Percentiles rank a stretch among this genome's conserved stretches.
phyloP scores from a whole-genome alignment of 2,797 vertebrate species.

The Momotus momota region DNA sequence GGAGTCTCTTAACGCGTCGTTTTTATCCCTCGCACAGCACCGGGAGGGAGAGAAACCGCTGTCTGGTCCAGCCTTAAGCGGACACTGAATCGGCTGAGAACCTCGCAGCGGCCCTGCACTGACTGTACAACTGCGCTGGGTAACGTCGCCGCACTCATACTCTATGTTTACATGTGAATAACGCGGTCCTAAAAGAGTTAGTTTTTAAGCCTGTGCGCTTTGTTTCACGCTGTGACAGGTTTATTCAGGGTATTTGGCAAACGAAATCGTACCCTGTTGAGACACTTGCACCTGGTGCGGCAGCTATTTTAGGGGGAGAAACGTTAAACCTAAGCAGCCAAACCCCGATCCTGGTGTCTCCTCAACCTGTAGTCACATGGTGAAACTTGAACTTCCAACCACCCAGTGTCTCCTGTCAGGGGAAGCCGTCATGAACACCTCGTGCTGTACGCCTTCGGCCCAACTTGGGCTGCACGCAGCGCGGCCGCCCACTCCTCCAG shows the following conservation, averaged over 20 bases:
- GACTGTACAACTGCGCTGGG: not conserved
- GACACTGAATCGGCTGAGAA: conserved; percentile 9
- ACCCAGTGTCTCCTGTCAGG: conserved; percentile 72
- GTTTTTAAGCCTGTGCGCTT: conserved; percentile 64
- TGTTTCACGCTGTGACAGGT: conserved; percentile 56
- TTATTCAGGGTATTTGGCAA: conserved; percentile 75
- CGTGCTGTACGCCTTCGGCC: conserved; percentile 13
- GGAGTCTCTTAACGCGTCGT: not conserved
- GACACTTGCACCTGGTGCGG: conserved; percentile 82
- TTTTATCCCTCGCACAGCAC: conserved; percentile 71
- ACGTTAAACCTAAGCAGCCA: conserved; percentile 76
- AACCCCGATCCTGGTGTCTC: conserved; percentile 66
- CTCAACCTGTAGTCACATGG: conserved; percentile 77
- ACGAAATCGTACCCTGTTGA: conserved; percentile 76
- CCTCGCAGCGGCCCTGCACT: not conserved
- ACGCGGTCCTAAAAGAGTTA: not conserved
- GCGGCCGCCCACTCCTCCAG: conserved; percentile 15
- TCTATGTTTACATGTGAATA: conserved; percentile 75
- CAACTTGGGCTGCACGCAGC: not conserved
- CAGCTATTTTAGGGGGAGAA: conserved; percentile 81
- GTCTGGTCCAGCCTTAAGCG: not conserved
- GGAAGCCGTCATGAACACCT: conserved; percentile 30
- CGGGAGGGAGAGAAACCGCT: conserved; percentile 82
- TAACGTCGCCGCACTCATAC: not conserved
- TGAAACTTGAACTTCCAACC: conserved; percentile 78